A percentile compares a stretch with the other conserved stretches of the same genome.
Evolutionary conservation across 2,888 invertebrate species (phyloP).

Genomic region (Lasioglossum marginatum): DNA sequence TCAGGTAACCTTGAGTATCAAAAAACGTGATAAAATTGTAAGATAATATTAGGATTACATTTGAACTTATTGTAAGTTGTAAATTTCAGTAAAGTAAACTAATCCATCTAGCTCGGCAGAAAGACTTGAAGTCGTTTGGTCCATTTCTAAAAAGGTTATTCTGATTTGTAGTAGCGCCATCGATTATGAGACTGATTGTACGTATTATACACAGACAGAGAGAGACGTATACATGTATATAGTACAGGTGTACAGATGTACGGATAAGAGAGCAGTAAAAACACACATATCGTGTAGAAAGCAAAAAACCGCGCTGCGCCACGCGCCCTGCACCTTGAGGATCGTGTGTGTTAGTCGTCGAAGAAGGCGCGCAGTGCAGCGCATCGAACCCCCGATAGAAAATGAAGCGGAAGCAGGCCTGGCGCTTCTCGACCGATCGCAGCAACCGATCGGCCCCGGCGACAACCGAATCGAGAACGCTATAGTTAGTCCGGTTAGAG

Average conservation of each 20-base stretch:
- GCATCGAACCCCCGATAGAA: not conserved
- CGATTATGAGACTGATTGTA: not conserved
- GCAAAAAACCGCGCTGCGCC: not conserved
- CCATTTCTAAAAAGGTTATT: not conserved
- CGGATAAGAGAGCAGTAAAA: constrained; percentile 11
- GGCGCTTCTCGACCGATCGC: constrained; percentile 7
- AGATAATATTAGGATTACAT: too few species aligned
- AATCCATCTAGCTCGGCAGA: not conserved
- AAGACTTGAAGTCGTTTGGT: not conserved
- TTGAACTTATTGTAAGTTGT: too few species aligned
- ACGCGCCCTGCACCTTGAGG: not conserved
- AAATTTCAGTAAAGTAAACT: too few species aligned
- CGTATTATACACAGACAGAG: not conserved
- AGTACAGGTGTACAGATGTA: constrained; percentile 22
- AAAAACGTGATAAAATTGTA: too few species aligned
- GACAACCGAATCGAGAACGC: constrained; percentile 57
- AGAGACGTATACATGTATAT: not conserved
- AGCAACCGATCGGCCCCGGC: constrained; percentile 22
- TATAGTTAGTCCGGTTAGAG: constrained; percentile 66
- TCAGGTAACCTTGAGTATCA: too few species aligned
- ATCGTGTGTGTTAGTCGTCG: not conserved
- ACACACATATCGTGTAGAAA: constrained; percentile 9
- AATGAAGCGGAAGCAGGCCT: constrained; percentile 1
- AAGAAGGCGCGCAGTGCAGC: not conserved
- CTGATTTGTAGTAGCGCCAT: not conserved